phyloP scores from a whole-genome alignment of 2,888 invertebrate genomes.

The Unio delphinus region DNA sequence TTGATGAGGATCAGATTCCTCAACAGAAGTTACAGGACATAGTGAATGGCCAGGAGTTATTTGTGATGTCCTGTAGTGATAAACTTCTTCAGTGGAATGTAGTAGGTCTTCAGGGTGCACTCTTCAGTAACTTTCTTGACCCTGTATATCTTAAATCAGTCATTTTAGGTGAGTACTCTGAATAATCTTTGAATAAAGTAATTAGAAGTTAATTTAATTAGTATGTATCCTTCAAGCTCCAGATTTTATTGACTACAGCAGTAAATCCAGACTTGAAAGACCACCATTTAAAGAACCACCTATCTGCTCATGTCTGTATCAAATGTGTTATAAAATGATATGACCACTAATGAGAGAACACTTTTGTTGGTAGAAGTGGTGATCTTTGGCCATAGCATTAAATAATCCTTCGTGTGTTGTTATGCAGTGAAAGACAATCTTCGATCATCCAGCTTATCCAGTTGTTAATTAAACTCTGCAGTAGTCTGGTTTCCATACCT shows the following conservation, averaged over 20 bases:
- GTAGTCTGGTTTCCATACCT: too few relatives aligned
- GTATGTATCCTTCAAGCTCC: not conserved
- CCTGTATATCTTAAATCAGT: slow-evolving; percentile 63
- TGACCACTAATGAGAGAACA: too few relatives aligned
- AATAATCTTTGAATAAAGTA: not conserved
- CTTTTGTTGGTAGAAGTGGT: too few relatives aligned
- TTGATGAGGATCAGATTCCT: slow-evolving; percentile 39
- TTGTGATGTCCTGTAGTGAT: slow-evolving; percentile 65
- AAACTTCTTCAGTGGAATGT: slow-evolving; percentile 68
- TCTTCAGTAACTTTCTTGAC: slow-evolving; percentile 52
- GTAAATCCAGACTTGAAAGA: too few relatives aligned
- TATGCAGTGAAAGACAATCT: too few relatives aligned
- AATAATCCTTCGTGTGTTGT: not conserved
- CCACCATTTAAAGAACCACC: too few relatives aligned
- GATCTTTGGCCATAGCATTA: not conserved
- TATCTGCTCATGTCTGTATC: too few relatives aligned
- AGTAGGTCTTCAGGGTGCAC: slow-evolving; percentile 66
- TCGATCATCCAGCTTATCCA: too few relatives aligned
- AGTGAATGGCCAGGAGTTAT: slow-evolving; percentile 29
- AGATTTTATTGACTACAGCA: too few relatives aligned
- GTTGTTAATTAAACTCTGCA: too few relatives aligned
- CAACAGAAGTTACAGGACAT: slow-evolving; percentile 33
- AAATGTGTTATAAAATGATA: too few relatives aligned
- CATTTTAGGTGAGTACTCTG: slow-evolving; percentile 53
- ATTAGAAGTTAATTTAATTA: not conserved